Conservation (phyloP, 2,797 vertebrate genomes). For the Microcaecilia unicolor region DNA sequence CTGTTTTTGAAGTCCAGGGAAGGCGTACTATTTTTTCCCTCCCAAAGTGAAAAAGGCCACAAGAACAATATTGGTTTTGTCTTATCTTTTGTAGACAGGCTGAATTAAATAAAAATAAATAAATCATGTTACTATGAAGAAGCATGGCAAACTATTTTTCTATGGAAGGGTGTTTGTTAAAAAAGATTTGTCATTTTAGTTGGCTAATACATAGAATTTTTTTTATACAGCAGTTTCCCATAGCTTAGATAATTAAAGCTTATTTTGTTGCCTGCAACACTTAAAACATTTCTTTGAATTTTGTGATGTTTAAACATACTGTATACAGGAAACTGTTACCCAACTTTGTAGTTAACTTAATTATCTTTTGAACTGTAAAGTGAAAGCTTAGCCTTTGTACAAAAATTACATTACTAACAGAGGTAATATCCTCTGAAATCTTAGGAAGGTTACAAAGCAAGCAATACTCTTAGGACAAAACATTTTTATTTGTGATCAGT, state of each 20-base stretch:
- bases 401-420: constrained; percentile 44
- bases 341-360: too few relatives aligned
- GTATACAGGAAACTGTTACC: constrained; percentile 56
- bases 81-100: constrained; percentile 21
- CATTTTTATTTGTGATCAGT: constrained; percentile 85
- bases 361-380: too few relatives aligned
- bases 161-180: too few relatives aligned
- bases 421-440: constrained; percentile 41
- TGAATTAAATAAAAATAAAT: constrained; percentile 12
- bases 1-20: constrained; percentile 42
- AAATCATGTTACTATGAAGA: too few relatives aligned
- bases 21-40: constrained; percentile 54
- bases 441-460: constrained; percentile 73
- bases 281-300: constrained; percentile 32
- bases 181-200: too few relatives aligned
- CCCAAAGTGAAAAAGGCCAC: too few relatives aligned
- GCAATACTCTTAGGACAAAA: constrained; percentile 75
- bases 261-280: constrained; percentile 18
- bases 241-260: too few relatives aligned
- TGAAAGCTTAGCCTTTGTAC: too few relatives aligned
- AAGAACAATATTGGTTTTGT: constrained; percentile 54
- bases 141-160: too few relatives aligned
- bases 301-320: constrained; percentile 43
- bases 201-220: too few relatives aligned
- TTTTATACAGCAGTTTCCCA: too few relatives aligned